Base-by-base conservation (phyloP, 2,113 vertebrate species). In the Oenanthe melanoleuca region DNA sequence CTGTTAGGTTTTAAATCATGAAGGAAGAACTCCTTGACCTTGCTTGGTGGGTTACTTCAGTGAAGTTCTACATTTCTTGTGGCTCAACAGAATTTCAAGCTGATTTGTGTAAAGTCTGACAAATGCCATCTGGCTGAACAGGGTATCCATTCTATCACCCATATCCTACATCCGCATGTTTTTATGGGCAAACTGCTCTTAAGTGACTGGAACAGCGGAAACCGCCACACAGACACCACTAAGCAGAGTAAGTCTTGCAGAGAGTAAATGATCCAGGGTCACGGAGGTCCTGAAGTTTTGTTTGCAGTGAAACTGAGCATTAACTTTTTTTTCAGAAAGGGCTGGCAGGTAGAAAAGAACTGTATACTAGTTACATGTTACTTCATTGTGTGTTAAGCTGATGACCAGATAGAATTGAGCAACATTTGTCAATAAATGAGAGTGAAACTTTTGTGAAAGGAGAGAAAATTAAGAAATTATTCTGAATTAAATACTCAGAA, bases 361-460 rank as follows among this genome's bases (percentile, higher is more conserved):
- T 4, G 20, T 29, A 20, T 24, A 9, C 53, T 71, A 19, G 69
- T 87, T 87, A 78, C 50, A 86, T 21, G 79, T 95, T 95, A 90
- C 85, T 56, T 89, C 79, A 82, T 24, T 59, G 74, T 89, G 81
- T 86, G 69, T 73, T 91, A 75, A 80, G 64, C 79, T 93, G 70
- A 92, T 91, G 94, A 91, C 91, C 81, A 95, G 60, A 74, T 47
- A 85, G 92, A 89, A 78, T 95, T 97, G 91, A 47, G 92, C 88
- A 97, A 97, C 71, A 8, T 87, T 56, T 77, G 95, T 95, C 81
- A 95, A 96, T 77, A 96, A 91, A 91, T 25, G 80, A 60, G 80
- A 95, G 47, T 40, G 65, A 89, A 92, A 75, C 59, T 80, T 95
- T 21, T 78, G 47, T 26, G 14, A 4, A 8, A 74, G 44, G 80